phyloP scores from a whole-genome alignment of 2,113 vertebrate genomes.

The Glaucomys volans region DNA sequence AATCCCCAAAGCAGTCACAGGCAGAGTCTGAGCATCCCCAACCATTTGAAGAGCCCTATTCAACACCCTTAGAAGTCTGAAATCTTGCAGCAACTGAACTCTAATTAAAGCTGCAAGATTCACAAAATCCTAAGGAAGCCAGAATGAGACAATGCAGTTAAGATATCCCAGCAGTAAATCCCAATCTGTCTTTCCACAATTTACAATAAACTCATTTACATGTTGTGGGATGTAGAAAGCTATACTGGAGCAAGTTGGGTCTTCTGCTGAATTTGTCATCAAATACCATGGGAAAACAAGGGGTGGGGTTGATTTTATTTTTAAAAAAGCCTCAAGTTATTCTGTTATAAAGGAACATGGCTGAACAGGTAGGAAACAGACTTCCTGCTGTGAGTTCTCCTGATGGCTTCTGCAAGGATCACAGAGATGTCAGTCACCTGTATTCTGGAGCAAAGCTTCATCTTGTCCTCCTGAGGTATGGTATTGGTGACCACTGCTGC shows the following conservation, averaged over 20 bases:
- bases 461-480: constrained; percentile 99
- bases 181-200: constrained; percentile 27
- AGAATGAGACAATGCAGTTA: constrained; percentile 57
- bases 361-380: constrained; percentile 99
- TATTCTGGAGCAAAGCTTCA: constrained; percentile 99
- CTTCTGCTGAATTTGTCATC: constrained; percentile 86
- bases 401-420: constrained; percentile 98
- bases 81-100: constrained; percentile 71
- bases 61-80: constrained; percentile 19
- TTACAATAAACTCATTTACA: constrained; percentile 59
- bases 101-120: constrained; percentile 62
- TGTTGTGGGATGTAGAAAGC: constrained; percentile 80
- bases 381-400: constrained; percentile 98
- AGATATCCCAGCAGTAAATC: constrained; percentile 33
- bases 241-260: constrained; percentile 84
- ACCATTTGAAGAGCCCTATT: constrained; percentile 48
- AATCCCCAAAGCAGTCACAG: constrained; percentile 63
- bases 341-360: constrained; percentile 95
- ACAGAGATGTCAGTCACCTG: constrained; percentile 99
- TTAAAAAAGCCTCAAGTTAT: constrained; percentile 82
- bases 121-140: constrained; percentile 61
- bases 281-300: constrained; percentile 82
- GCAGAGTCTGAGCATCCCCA: constrained; percentile 73
- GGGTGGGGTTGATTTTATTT: constrained; percentile 75
- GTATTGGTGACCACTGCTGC: constrained; percentile 99